These are phyloP conservation scores for Cirrhinus molitorella DNA, from an alignment of 2,797 vertebrate species.

Conservation along the genomic window DNA sequence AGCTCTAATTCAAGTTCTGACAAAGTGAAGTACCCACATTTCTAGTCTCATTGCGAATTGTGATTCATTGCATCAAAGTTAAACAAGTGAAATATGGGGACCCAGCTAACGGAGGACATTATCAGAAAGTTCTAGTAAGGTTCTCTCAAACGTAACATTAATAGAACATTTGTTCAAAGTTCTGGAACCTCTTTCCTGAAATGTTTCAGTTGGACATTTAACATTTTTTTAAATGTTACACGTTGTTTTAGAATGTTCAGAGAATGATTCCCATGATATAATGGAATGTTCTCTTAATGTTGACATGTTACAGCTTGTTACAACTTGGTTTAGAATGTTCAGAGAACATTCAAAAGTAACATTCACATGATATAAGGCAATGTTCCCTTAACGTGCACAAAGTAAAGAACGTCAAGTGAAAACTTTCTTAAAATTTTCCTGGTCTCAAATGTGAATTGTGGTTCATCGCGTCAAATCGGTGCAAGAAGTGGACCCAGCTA, in stretches of 20 bases:
- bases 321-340: too few relatives aligned
- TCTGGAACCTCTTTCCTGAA: not conserved
- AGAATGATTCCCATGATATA: not conserved
- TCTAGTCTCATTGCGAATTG: not conserved
- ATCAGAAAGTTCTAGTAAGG: not conserved
- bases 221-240: not conserved
- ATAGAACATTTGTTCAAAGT: not conserved
- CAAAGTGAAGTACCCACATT: too few relatives aligned
- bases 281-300: not conserved
- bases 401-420: too few relatives aligned
- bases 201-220: not conserved
- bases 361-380: not conserved
- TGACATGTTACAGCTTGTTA: too few relatives aligned
- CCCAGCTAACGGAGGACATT: not conserved
- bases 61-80: not conserved
- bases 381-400: too few relatives aligned
- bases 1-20: too few relatives aligned
- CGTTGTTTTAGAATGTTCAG: not conserved
- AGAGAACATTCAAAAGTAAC: not conserved
- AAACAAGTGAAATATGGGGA: not conserved
- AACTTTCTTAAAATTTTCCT: too few relatives aligned
- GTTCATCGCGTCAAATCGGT: too few relatives aligned
- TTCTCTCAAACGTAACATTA: not conserved
- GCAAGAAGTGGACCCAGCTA: too few relatives aligned
- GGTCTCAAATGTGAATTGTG: too few relatives aligned